A percentile compares a stretch with the other conserved stretches of the same genome.
Evolutionary conservation across 2,888 invertebrate species (phyloP).

Genomic region (Mythimna ferrago): DNA sequence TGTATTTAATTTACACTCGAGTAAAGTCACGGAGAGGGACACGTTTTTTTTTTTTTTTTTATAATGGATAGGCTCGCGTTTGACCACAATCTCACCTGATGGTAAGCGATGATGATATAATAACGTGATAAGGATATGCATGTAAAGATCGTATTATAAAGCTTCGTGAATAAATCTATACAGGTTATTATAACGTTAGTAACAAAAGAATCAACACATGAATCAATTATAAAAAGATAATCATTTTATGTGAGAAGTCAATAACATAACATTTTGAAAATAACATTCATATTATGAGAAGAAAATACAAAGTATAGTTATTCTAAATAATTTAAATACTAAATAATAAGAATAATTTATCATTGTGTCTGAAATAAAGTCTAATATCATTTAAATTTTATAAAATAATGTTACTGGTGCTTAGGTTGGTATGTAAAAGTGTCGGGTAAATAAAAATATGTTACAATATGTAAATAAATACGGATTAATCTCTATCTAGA

Average conservation of each 20-base stretch:
- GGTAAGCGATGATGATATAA: no score
- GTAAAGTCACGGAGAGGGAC: no score
- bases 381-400: not conserved
- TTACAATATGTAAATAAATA: slow-evolving; percentile 54
- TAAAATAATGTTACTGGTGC: slow-evolving; percentile 24
- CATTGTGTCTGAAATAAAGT: not conserved
- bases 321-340: no score
- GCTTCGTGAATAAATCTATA: not conserved
- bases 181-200: not conserved
- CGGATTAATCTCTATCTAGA: slow-evolving; percentile 53
- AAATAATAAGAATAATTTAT: no score
- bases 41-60: no score
- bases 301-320: no score
- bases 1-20: no score
- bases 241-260: not conserved
- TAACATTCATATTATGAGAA: not conserved
- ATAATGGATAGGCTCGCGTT: no score
- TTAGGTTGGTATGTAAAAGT: slow-evolving; percentile 18
- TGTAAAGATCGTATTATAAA: no score
- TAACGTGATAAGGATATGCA: no score
- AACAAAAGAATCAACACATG: not conserved
- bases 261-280: not conserved
- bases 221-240: not conserved
- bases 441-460: slow-evolving; percentile 32
- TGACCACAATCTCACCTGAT: no score